phyloP scores from a whole-genome alignment of 1,140 invertebrate species.

The Aleiodes sp. region DNA sequence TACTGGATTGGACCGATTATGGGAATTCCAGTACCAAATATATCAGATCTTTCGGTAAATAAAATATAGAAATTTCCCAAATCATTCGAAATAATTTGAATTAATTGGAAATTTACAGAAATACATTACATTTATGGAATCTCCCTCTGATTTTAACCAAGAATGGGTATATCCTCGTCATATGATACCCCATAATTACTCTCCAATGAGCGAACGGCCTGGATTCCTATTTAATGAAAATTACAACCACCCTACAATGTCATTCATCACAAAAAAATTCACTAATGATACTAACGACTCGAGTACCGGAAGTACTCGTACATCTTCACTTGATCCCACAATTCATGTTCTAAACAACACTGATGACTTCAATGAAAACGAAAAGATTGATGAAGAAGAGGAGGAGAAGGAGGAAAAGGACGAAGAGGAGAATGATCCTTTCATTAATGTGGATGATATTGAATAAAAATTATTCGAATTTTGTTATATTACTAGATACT shows the following conservation, averaged over 20 bases:
- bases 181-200: conserved; percentile 25
- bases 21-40: conserved; percentile 25
- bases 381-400: no score
- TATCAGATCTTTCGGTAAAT: conserved; percentile 33
- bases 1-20: conserved; percentile 42
- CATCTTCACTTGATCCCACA: no score
- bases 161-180: conserved; percentile 28
- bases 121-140: conserved; percentile 34
- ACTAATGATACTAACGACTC: no score
- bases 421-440: background rate
- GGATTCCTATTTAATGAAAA: conserved; percentile 27
- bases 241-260: background rate
- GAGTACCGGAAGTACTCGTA: no score
- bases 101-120: conserved; percentile 29
- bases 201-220: conserved; percentile 24
- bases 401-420: background rate
- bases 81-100: conserved; percentile 17
- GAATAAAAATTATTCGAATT: background rate
- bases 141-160: conserved; percentile 25
- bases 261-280: no score
- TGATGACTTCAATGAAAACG: no score
- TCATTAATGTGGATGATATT: background rate
- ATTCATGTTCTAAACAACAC: no score
- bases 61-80: background rate
- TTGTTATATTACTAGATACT: no score